Conservation (phyloP, 1,140 invertebrate species). For the Aradophagus sp. region DNA sequence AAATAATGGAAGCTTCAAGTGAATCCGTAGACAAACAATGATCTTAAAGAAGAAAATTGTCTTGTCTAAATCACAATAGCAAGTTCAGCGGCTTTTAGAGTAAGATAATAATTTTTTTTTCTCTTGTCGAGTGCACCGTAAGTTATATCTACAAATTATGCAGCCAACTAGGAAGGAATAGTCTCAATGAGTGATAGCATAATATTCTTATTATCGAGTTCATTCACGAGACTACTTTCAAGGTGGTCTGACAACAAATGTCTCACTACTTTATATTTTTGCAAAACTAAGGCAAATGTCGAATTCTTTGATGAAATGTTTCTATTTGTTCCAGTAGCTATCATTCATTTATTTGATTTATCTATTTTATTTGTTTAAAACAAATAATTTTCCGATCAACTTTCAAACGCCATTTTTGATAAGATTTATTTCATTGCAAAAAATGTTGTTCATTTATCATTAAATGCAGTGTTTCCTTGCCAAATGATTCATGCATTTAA, state of each 20-base stretch:
- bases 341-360: too few species aligned
- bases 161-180: slow-evolving; percentile 9
- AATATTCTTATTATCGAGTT: slow-evolving; percentile 21
- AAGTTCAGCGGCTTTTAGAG: too few species aligned
- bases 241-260: slow-evolving; percentile 39
- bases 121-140: too few species aligned
- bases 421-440: neutral
- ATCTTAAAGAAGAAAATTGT: too few species aligned
- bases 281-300: slow-evolving; percentile 1
- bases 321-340: too few species aligned
- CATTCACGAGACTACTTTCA: slow-evolving; percentile 41
- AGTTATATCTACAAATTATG: too few species aligned
- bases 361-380: too few species aligned
- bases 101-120: too few species aligned
- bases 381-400: too few species aligned
- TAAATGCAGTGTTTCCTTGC: slow-evolving; percentile 2
- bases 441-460: slow-evolving; percentile 6
- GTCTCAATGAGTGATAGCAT: slow-evolving; percentile 9
- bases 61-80: too few species aligned
- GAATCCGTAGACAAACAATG: too few species aligned
- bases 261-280: slow-evolving; percentile 13
- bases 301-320: slow-evolving; percentile 1
- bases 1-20: too few species aligned
- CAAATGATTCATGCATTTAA: slow-evolving; percentile 13
- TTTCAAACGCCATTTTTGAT: neutral